phyloP scores from a whole-genome alignment of 2,113 vertebrate genomes.

The Choloepus hoffmanni region DNA sequence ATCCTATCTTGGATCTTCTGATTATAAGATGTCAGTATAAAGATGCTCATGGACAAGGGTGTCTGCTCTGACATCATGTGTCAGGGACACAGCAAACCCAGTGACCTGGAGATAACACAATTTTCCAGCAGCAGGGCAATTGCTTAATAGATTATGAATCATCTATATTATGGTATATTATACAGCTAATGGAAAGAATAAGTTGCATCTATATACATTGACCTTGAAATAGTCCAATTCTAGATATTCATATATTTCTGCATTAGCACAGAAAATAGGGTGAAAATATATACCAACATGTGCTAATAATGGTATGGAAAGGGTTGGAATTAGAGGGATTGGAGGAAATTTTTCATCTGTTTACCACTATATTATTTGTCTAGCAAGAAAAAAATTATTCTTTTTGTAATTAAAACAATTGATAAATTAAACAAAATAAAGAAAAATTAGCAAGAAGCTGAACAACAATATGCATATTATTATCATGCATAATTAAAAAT shows the following conservation, averaged over 20 bases:
- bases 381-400: no score
- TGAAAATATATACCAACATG: fast-evolving
- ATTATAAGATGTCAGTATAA: background rate
- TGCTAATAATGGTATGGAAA: fast-evolving
- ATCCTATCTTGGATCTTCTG: background rate
- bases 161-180: fast-evolving
- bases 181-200: fast-evolving
- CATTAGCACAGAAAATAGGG: fast-evolving
- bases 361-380: fast-evolving
- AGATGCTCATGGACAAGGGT: background rate
- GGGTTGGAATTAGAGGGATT: fast-evolving
- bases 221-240: background rate
- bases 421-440: background rate
- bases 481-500: background rate
- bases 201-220: fast-evolving
- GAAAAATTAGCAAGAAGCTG: background rate
- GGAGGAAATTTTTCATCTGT: fast-evolving
- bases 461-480: fast-evolving
- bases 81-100: background rate
- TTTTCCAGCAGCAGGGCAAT: background rate
- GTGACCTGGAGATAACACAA: background rate
- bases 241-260: fast-evolving
- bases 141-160: fast-evolving
- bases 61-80: fast-evolving
- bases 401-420: background rate